phyloP scores from a whole-genome alignment of 2,113 vertebrate genomes.

The Oenanthe melanoleuca region DNA sequence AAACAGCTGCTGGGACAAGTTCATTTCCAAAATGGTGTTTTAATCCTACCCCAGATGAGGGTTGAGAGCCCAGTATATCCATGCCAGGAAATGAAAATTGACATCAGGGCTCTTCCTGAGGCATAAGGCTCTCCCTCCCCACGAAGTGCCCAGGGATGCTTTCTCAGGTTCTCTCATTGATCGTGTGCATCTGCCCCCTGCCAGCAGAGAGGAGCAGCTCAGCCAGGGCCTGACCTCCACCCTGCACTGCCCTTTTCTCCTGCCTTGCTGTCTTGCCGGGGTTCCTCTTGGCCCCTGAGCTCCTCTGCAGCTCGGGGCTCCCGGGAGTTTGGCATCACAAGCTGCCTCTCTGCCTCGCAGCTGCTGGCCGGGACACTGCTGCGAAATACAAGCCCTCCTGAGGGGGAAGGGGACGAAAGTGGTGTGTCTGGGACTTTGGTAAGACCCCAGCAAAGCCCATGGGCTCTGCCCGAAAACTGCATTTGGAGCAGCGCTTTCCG shows the following conservation, averaged over 20 bases:
- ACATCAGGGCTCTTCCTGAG: background rate
- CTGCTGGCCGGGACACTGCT: background rate
- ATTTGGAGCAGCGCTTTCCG: background rate
- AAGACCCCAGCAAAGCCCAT: background rate
- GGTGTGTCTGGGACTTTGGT: background rate
- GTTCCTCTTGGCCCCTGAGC: background rate
- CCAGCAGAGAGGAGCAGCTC: background rate
- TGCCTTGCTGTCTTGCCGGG: background rate
- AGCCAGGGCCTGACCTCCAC: slow-evolving; percentile 25
- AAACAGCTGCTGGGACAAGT: background rate
- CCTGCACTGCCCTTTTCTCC: background rate
- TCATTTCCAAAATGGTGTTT: background rate
- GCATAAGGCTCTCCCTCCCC: background rate
- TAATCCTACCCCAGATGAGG: background rate
- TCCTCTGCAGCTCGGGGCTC: background rate
- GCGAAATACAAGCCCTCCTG: background rate
- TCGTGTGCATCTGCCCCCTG: slow-evolving; percentile 39
- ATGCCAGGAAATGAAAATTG: background rate
- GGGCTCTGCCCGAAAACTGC: background rate
- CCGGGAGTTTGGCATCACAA: background rate
- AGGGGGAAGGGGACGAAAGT: slow-evolving; percentile 21
- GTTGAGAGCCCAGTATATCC: background rate
- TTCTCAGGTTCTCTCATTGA: slow-evolving; percentile 55
- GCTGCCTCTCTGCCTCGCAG: slow-evolving; percentile 13
- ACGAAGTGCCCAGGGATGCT: background rate